Percentiles rank a stretch among this genome's conserved stretches.
Conservation (phyloP, 2,797 vertebrate genomes). For the Gambelia wislizenii region DNA sequence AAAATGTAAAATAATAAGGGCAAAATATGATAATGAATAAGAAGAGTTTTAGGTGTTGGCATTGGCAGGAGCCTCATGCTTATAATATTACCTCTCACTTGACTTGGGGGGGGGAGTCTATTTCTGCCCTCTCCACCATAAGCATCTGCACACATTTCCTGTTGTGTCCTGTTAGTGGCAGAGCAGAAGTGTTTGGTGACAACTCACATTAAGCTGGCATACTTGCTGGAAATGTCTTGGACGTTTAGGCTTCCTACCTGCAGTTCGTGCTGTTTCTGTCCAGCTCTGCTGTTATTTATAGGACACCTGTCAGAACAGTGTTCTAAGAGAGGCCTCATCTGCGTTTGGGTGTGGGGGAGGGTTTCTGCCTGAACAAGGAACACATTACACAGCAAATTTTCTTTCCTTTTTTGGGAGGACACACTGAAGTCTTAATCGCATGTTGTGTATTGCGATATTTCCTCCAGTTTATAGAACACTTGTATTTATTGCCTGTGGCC, state of each 20-base stretch:
- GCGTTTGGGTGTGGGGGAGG: not conserved
- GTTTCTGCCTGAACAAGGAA: not conserved
- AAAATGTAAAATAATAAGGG: not conserved
- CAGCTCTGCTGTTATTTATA: slow-evolving; percentile 41
- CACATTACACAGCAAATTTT: slow-evolving; percentile 1
- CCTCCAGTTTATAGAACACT: not conserved
- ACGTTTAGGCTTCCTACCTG: slow-evolving; percentile 19
- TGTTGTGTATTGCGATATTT: not conserved
- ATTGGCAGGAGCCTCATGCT: not conserved
- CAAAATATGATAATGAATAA: slow-evolving; percentile 8
- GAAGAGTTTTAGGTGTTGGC: not conserved
- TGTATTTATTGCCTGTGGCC: not conserved
- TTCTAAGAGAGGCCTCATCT: not conserved
- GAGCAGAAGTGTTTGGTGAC: slow-evolving; percentile 20
- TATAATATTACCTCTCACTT: not conserved
- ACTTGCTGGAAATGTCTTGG: slow-evolving; percentile 30
- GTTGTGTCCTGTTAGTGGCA: slow-evolving; percentile 19
- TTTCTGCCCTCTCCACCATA: not conserved
- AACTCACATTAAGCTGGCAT: slow-evolving; percentile 30
- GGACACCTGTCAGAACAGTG: slow-evolving; percentile 22
- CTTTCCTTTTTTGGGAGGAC: not conserved
- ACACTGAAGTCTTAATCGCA: not conserved
- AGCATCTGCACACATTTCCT: slow-evolving; percentile 25
- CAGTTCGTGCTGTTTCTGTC: slow-evolving; percentile 17
- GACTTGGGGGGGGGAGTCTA: not conserved